Evolutionary conservation across 2,888 invertebrate genomes (phyloP).

Genomic region (Chaetogeoica ovagalla): DNA sequence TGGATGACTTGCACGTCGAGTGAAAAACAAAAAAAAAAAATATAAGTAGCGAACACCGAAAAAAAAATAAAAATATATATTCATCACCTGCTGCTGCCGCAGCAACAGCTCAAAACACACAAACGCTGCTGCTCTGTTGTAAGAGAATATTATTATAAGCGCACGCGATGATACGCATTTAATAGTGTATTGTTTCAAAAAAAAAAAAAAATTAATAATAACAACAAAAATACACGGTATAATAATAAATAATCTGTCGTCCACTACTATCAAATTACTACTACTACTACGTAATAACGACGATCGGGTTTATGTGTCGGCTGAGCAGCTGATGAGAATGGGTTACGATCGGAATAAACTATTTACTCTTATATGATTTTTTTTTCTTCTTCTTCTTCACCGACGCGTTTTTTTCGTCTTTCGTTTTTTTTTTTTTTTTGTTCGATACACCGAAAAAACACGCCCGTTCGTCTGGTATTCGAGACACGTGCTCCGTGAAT

Average conservation of each 20-base stretch:
- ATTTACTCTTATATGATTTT: constrained; percentile 42
- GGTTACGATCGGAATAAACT: constrained; percentile 43
- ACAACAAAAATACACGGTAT: not conserved
- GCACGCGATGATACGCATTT: constrained; percentile 12
- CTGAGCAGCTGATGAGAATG: constrained; percentile 47
- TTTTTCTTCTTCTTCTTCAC: constrained; percentile 30
- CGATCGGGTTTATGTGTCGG: constrained; percentile 21
- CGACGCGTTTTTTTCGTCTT: constrained; percentile 40
- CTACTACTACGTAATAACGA: constrained; percentile 28
- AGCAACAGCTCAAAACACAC: not conserved
- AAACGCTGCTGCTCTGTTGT: not conserved
- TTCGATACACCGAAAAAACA: constrained; percentile 26
- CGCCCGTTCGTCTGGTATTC: constrained; percentile 41
- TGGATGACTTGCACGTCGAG: constrained; percentile 32
- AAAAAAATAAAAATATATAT: no score
- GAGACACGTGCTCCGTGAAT: constrained; percentile 53
- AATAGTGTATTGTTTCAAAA: constrained; percentile 19
- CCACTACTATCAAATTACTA: not conserved
- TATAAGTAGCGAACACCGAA: not conserved
- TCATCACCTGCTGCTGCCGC: constrained; percentile 35
- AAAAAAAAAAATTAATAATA: constrained; percentile 24
- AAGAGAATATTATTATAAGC: not conserved
- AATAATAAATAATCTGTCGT: no score
- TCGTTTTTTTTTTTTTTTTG: constrained; percentile 39
- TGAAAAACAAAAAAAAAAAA: not conserved